Conservation (phyloP, 2,113 vertebrate genomes). For the Globicephala melas region DNA sequence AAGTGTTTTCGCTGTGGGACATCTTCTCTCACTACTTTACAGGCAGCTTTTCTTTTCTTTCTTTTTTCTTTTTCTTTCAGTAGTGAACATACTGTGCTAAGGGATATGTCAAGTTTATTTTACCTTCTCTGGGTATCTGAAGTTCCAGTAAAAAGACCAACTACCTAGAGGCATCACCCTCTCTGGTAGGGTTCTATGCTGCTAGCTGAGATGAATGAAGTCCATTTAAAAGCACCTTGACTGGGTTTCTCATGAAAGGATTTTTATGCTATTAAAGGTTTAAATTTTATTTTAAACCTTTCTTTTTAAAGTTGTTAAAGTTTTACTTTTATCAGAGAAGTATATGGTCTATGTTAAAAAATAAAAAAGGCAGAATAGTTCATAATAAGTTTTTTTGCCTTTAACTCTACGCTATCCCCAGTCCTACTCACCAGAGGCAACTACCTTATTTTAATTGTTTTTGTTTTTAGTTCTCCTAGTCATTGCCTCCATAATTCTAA, state of each 20-base stretch:
- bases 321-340: conserved; percentile 43
- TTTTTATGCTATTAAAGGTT: conserved; percentile 36
- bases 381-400: not conserved
- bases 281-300: conserved; percentile 52
- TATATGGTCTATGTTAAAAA: not conserved
- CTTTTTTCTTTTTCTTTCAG: not conserved
- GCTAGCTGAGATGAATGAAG: conserved; percentile 27
- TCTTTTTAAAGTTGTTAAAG: conserved; percentile 48
- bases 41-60: not conserved
- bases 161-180: not conserved
- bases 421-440: not conserved
- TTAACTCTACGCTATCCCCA: not conserved
- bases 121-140: conserved; percentile 61
- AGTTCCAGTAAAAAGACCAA: conserved; percentile 52
- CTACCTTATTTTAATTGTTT: not conserved
- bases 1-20: conserved; percentile 33
- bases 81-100: conserved; percentile 30
- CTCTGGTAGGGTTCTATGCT: conserved; percentile 17
- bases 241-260: conserved; percentile 42
- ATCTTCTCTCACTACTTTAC: conserved; percentile 32
- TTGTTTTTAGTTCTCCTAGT: not conserved
- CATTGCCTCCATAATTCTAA: not conserved
- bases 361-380: not conserved
- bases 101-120: conserved; percentile 50
- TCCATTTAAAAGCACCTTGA: conserved; percentile 27